phyloP scores from a whole-genome alignment of 2,797 vertebrate genomes.

The Arnoldichthys spilopterus region DNA sequence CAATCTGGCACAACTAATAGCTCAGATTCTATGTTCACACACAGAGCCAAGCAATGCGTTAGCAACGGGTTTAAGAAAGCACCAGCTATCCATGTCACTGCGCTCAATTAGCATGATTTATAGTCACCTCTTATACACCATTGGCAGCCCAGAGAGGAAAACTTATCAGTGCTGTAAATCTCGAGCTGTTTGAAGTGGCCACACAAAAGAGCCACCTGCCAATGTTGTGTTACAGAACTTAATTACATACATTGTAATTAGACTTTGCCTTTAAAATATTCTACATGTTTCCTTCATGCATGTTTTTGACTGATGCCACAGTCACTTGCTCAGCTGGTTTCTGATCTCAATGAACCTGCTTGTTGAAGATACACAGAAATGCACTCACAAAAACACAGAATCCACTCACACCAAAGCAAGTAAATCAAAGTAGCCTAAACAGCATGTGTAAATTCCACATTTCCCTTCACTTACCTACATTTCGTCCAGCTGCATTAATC shows the following conservation, averaged over 20 bases:
- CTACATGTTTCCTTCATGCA: neutral
- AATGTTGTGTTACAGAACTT: constrained; percentile 1
- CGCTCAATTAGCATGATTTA: constrained; percentile 7
- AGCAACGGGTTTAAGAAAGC: constrained; percentile 27
- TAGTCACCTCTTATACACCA: constrained; percentile 2
- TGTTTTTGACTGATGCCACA: neutral
- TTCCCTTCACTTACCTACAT: neutral
- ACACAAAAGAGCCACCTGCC: neutral
- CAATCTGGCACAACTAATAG: neutral
- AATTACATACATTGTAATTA: neutral
- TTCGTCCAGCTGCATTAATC: neutral
- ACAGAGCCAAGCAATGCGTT: constrained; percentile 37
- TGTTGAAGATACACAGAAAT: neutral
- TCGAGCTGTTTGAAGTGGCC: neutral
- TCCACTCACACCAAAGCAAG: neutral
- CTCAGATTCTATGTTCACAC: neutral
- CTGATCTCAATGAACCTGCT: neutral
- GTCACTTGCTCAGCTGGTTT: constrained; percentile 5
- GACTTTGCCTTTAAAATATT: neutral
- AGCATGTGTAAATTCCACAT: neutral
- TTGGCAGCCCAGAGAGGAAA: constrained; percentile 4
- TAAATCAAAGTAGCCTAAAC: neutral
- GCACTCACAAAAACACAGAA: neutral
- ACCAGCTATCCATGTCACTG: constrained; percentile 3
- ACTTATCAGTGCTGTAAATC: constrained; percentile 14